Conservation (phyloP, 2,113 vertebrate species). For the Sylvilagus bachmani region DNA sequence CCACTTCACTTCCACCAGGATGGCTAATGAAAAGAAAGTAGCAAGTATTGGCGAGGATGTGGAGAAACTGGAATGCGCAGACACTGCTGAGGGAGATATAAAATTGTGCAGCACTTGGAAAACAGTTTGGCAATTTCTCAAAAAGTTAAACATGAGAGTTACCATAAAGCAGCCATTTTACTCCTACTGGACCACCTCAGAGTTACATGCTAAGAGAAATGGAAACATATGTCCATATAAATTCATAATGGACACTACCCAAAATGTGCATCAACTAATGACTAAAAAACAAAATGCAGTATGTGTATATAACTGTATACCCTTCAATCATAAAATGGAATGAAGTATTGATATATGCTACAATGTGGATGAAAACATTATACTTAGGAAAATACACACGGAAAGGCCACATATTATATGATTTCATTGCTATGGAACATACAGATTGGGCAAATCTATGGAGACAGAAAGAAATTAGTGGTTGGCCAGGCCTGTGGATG, state of each 20-base stretch:
- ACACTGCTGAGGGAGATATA: not conserved
- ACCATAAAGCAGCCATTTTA: not conserved
- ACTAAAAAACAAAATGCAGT: not conserved
- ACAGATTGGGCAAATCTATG: constrained; percentile 29
- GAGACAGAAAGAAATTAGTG: not conserved
- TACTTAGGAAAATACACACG: constrained; percentile 25
- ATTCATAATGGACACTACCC: constrained; percentile 2
- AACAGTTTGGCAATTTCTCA: not conserved
- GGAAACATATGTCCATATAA: not conserved
- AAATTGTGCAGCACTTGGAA: not conserved
- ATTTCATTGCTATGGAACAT: constrained; percentile 25
- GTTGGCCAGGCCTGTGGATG: not conserved
- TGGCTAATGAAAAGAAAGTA: not conserved
- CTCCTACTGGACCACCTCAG: not conserved
- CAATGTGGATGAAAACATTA: constrained; percentile 13
- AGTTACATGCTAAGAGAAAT: constrained; percentile 41
- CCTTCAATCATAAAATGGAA: constrained; percentile 36
- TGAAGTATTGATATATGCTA: not conserved
- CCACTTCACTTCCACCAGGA: not conserved
- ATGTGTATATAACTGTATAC: not conserved
- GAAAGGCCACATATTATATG: constrained; percentile 6
- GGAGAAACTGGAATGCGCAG: not conserved
- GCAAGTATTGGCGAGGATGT: not conserved
- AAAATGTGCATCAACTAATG: constrained; percentile 26
- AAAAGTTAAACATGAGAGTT: constrained; percentile 13